Evolutionary conservation across 2,888 invertebrate species (phyloP).

Genomic region (Zelleria hepariella): DNA sequence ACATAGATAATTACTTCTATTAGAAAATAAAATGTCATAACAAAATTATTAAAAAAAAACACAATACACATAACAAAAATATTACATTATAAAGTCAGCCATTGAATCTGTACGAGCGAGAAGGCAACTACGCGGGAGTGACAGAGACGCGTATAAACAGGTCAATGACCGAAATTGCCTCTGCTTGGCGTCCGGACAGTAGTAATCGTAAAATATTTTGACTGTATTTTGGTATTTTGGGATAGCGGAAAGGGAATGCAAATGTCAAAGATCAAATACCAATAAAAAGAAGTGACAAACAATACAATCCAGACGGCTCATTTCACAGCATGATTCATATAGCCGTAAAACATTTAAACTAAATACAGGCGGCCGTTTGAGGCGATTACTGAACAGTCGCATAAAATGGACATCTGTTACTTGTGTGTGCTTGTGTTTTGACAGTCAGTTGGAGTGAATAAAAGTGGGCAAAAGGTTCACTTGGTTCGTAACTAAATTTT

Average conservation of each 20-base stretch:
- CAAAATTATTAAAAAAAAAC: too few relatives aligned
- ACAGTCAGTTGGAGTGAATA: background rate
- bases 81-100: too few relatives aligned
- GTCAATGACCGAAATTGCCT: too few relatives aligned
- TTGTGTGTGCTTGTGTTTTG: background rate
- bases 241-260: background rate
- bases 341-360: background rate
- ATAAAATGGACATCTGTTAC: constrained; percentile 6
- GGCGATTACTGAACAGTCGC: background rate
- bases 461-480: background rate
- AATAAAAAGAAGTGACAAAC: background rate
- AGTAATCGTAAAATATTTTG: too few relatives aligned
- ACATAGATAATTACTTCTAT: too few relatives aligned
- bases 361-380: background rate
- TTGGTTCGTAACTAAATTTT: background rate
- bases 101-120: too few relatives aligned
- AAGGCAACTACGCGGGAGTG: too few relatives aligned
- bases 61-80: too few relatives aligned
- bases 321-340: background rate
- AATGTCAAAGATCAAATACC: background rate
- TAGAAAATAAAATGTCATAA: too few relatives aligned
- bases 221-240: background rate
- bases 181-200: too few relatives aligned
- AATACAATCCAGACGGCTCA: background rate
- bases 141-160: too few relatives aligned